Percentiles rank a stretch among this genome's conserved stretches.
These are phyloP conservation scores for Rhagoletis zephyria DNA, from an alignment of 1,140 invertebrate species.

Conservation along the genomic window DNA sequence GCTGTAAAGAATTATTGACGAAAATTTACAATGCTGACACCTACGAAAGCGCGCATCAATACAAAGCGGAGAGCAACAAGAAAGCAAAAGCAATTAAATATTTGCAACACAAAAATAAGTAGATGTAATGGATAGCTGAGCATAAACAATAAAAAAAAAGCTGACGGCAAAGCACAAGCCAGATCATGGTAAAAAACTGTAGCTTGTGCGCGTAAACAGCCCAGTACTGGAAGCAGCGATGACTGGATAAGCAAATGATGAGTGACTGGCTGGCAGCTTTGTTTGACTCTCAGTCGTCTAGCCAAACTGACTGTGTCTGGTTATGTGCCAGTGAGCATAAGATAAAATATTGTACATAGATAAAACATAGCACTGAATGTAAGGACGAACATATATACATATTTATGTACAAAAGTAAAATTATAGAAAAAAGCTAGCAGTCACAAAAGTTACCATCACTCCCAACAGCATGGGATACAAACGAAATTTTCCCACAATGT, in stretches of 20 bases:
- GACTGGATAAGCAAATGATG: slow-evolving; percentile 26
- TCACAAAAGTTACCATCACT: neutral
- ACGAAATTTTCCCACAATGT: slow-evolving; percentile 39
- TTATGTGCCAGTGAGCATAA: slow-evolving; percentile 14
- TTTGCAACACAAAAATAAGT: slow-evolving; percentile 15
- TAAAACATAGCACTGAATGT: neutral
- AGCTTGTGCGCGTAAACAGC: neutral
- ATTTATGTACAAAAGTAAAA: neutral
- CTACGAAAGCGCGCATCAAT: neutral
- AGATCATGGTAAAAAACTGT: too few relatives aligned
- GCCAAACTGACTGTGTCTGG: neutral
- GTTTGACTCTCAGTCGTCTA: neutral
- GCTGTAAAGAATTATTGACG: too few relatives aligned
- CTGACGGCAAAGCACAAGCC: neutral
- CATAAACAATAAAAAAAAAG: neutral
- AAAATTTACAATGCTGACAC: neutral
- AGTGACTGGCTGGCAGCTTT: neutral
- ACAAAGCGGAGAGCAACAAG: neutral
- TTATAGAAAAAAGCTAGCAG: neutral
- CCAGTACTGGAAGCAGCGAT: neutral
- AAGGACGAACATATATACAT: neutral
- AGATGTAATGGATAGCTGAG: slow-evolving; percentile 8
- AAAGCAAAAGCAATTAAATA: slow-evolving; percentile 21
- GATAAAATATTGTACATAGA: neutral
- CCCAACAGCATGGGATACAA: neutral